Percentiles rank a stretch among this genome's conserved stretches.
Conservation (phyloP, 2,888 invertebrate genomes). For the Lithophane semibrunnea region DNA sequence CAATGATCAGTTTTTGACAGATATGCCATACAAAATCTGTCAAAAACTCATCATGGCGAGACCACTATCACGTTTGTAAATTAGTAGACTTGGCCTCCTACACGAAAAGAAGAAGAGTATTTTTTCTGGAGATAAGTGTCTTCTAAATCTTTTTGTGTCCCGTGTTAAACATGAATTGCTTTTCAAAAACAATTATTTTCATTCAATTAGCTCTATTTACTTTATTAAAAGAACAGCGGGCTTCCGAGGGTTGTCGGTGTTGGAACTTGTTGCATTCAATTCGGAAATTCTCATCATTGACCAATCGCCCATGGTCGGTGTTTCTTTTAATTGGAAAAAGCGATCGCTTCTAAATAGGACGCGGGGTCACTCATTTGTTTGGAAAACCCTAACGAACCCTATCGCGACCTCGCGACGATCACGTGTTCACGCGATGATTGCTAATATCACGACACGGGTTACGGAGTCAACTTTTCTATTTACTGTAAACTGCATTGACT, state of each 20-base stretch:
- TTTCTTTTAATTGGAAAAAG: neutral
- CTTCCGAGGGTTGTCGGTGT: neutral
- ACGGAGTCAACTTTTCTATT: neutral
- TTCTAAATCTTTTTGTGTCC: neutral
- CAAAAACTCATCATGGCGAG: no score
- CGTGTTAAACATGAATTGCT: neutral
- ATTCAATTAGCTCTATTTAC: neutral
- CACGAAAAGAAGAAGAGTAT: no score
- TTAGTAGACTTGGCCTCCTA: no score
- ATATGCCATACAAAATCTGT: no score
- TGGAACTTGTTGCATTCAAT: neutral
- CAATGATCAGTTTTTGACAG: no score
- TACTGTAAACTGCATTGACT: neutral
- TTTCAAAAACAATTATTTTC: neutral
- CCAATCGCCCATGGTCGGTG: neutral
- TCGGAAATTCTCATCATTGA: neutral
- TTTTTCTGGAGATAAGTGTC: neutral
- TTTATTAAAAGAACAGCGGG: neutral
- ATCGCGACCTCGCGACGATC: no score
- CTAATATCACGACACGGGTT: no score
- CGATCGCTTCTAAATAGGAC: no score
- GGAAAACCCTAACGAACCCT: no score
- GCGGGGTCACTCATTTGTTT: no score
- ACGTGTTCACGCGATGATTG: no score
- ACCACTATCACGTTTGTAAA: no score